Conservation (phyloP, 2,113 vertebrate species). For the Entomyzon cyanotis region DNA sequence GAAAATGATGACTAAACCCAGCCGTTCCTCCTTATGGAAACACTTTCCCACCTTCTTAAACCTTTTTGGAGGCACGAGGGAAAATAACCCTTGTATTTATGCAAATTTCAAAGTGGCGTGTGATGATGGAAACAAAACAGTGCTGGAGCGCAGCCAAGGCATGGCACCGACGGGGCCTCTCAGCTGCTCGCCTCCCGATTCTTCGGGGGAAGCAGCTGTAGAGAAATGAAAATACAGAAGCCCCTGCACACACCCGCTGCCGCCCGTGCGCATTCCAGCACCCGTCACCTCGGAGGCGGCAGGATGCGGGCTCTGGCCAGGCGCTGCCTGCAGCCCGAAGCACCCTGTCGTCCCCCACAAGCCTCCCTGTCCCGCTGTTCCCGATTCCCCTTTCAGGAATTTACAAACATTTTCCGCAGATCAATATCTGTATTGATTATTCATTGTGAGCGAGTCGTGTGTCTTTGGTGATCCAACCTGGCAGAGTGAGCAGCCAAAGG, state of each 20-base stretch:
- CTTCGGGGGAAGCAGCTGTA: constrained; percentile 77
- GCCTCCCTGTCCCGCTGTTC: constrained; percentile 75
- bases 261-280: constrained; percentile 73
- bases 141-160: constrained; percentile 81
- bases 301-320: constrained; percentile 57
- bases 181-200: constrained; percentile 75
- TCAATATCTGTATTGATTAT: constrained; percentile 89
- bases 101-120: constrained; percentile 81
- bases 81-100: constrained; percentile 82
- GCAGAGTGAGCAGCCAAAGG: constrained; percentile 79
- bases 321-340: constrained; percentile 49
- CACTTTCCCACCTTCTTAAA: constrained; percentile 66
- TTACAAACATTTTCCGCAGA: constrained; percentile 86
- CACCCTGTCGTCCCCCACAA: constrained; percentile 75
- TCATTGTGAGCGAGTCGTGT: constrained; percentile 84
- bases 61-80: constrained; percentile 74
- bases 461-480: constrained; percentile 84
- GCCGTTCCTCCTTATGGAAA: constrained; percentile 58
- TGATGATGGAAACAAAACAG: constrained; percentile 84
- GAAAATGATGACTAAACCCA: constrained; percentile 54
- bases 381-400: constrained; percentile 81
- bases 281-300: constrained; percentile 73
- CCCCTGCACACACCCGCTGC: constrained; percentile 48
- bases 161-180: constrained; percentile 76
- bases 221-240: constrained; percentile 72